Conservation (phyloP, 2,113 vertebrate species). For the Gulo gulo region DNA sequence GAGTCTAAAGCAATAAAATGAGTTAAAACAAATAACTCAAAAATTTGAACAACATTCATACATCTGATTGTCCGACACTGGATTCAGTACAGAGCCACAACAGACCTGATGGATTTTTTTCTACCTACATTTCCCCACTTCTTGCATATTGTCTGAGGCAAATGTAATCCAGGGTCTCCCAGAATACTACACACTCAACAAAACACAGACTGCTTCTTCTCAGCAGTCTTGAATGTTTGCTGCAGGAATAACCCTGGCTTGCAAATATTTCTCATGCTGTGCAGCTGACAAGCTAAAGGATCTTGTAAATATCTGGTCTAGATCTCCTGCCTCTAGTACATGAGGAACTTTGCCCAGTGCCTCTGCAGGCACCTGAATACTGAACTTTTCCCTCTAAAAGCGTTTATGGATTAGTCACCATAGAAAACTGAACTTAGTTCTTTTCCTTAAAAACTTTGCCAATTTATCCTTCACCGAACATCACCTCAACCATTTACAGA, state of each 20-base stretch:
- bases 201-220: neutral
- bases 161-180: neutral
- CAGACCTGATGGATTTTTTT: neutral
- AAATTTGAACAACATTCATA: neutral
- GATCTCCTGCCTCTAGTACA: neutral
- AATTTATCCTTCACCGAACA: conserved; percentile 1
- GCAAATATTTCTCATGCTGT: conserved; percentile 33
- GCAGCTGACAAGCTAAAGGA: conserved; percentile 9
- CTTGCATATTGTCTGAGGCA: neutral
- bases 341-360: neutral
- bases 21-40: neutral
- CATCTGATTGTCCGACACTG: neutral
- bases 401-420: conserved; percentile 40
- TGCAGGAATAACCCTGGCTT: conserved; percentile 14
- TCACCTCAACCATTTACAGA: neutral
- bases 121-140: neutral
- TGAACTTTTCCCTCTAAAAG: conserved; percentile 38
- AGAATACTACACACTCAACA: neutral
- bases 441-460: conserved; percentile 4
- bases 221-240: conserved; percentile 12
- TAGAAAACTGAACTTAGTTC: conserved; percentile 13
- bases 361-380: neutral
- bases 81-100: neutral
- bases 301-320: conserved; percentile 23
- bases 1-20: neutral